These are phyloP conservation scores for Amphiprion ocellaris DNA, from an alignment of 2,113 vertebrate genomes.

Conservation along the genomic window DNA sequence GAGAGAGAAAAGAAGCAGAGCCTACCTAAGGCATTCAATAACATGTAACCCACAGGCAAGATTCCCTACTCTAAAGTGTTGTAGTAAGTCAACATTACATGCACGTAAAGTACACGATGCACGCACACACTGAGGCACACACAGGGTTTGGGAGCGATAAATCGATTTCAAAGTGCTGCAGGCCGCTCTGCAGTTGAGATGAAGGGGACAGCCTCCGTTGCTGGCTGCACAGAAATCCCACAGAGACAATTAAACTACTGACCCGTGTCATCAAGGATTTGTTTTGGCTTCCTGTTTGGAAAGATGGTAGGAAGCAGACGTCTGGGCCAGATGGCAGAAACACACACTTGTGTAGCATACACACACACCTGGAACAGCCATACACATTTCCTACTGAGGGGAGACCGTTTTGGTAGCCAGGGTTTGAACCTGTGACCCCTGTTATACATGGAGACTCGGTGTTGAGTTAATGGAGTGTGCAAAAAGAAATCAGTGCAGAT, in stretches of 20 bases:
- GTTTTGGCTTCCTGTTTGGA: slow-evolving; percentile 66
- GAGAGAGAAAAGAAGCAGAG: background rate
- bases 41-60: background rate
- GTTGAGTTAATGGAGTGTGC: slow-evolving; percentile 8
- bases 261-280: slow-evolving; percentile 62
- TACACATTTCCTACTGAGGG: slow-evolving; percentile 3
- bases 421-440: slow-evolving; percentile 27
- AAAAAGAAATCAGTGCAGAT: background rate
- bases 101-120: too few relatives aligned
- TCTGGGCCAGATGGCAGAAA: slow-evolving; percentile 53
- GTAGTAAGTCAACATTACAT: slow-evolving; percentile 13
- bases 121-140: background rate
- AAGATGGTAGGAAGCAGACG: slow-evolving; percentile 51
- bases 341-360: background rate
- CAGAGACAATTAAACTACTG: slow-evolving; percentile 63
- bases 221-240: slow-evolving; percentile 56
- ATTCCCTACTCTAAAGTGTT: background rate
- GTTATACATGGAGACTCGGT: background rate
- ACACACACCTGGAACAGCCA: slow-evolving; percentile 30
- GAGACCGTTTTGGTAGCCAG: slow-evolving; percentile 18
- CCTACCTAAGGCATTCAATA: background rate
- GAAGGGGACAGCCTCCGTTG: slow-evolving; percentile 15
- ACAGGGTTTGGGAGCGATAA: slow-evolving; percentile 14
- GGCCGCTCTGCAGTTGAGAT: slow-evolving; percentile 31
- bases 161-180: slow-evolving; percentile 15